A percentile compares a stretch with the other conserved stretches of the same genome.
phyloP scores from a whole-genome alignment of 2,888 invertebrate species.

The Ennomos quercinarius region DNA sequence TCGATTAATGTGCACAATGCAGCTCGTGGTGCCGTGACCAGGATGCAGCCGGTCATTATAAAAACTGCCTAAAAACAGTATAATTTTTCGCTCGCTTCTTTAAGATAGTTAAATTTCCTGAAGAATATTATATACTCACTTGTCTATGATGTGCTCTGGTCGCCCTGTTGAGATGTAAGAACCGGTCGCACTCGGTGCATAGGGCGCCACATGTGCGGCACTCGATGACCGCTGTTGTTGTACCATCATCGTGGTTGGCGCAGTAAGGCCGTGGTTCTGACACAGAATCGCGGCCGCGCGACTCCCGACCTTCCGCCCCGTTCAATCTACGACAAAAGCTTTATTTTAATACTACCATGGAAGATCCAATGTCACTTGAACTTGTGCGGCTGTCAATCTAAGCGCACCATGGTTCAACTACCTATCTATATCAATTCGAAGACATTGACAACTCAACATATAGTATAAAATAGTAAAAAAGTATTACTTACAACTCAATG shows the following conservation, averaged over 20 bases:
- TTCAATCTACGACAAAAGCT: slow-evolving; percentile 19
- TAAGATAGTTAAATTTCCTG: too few species aligned
- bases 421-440: too few species aligned
- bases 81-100: too few species aligned
- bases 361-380: too few species aligned
- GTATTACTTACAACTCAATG: slow-evolving; percentile 86
- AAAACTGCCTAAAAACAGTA: too few species aligned
- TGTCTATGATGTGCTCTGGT: slow-evolving; percentile 94
- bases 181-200: slow-evolving; percentile 98
- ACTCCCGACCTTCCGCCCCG: slow-evolving; percentile 52
- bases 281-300: slow-evolving; percentile 47
- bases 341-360: too few species aligned
- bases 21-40: too few species aligned
- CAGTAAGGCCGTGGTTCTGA: slow-evolving; percentile 91
- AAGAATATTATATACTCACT: slow-evolving; percentile 69
- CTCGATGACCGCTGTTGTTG: slow-evolving; percentile 96
- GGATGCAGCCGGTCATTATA: too few species aligned
- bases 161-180: slow-evolving; percentile 95
- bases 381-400: too few species aligned
- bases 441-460: too few species aligned
- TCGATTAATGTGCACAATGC: too few species aligned
- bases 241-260: slow-evolving; percentile 98
- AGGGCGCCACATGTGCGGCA: slow-evolving; percentile 96
- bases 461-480: background rate
- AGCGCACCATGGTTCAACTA: too few species aligned